Percentiles rank a stretch among this genome's conserved stretches.
Conservation (phyloP, 1,140 invertebrate species). For the Brachionus rotundiformis region DNA sequence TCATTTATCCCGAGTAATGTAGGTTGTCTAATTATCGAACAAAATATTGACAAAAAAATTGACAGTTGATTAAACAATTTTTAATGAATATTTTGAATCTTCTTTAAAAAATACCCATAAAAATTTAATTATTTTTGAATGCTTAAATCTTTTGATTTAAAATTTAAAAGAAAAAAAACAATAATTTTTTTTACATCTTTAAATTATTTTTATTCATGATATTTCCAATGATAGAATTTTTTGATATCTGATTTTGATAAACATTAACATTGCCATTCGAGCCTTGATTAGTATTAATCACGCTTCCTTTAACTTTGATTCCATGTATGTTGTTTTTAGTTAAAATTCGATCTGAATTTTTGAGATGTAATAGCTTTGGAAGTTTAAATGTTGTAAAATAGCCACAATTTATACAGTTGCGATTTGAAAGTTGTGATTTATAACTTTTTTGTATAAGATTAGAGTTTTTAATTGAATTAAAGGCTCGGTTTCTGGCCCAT, state of each 20-base stretch:
- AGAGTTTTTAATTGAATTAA: background rate
- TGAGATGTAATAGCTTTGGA: background rate
- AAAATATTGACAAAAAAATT: no score
- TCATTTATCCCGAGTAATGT: no score
- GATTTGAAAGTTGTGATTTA: background rate
- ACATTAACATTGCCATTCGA: background rate
- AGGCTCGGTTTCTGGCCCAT: background rate
- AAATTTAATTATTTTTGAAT: no score
- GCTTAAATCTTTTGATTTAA: no score
- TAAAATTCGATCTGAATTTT: background rate
- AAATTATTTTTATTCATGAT: background rate
- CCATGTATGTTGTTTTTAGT: background rate
- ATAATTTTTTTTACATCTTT: no score
- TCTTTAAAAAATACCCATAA: no score
- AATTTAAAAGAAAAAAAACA: no score
- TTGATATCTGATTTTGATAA: background rate
- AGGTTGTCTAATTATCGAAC: no score
- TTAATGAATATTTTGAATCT: no score
- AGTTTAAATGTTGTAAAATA: background rate
- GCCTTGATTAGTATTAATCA: background rate
- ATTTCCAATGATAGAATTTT: background rate
- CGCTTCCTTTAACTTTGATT: background rate
- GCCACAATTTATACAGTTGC: background rate
- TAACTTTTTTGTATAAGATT: background rate
- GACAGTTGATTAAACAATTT: no score